A percentile compares a stretch with the other conserved stretches of the same genome.
Conservation (phyloP, 92 coral and sea anemone species). For the Diadumene lineata region DNA sequence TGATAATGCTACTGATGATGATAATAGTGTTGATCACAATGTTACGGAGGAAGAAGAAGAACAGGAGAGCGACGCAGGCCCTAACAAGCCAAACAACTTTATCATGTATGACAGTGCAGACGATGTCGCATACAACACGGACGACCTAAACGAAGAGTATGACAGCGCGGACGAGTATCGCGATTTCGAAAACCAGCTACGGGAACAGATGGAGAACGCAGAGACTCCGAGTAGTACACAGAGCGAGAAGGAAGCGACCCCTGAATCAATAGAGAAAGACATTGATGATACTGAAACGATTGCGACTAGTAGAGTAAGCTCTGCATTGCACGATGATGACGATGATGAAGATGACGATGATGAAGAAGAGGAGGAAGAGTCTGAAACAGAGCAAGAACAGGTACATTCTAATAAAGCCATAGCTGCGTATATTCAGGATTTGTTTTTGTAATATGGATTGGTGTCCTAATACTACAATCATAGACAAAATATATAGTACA, state of each 20-base stretch:
- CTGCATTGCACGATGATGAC: slow-evolving; percentile 21
- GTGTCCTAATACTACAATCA: too few species aligned
- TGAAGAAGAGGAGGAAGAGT: slow-evolving; percentile 61
- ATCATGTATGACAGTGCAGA: slow-evolving; percentile 29
- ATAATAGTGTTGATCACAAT: neutral
- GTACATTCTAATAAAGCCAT: too few species aligned
- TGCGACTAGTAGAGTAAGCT: neutral
- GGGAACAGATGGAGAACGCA: slow-evolving; percentile 35
- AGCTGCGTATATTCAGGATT: too few species aligned
- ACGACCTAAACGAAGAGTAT: slow-evolving; percentile 30
- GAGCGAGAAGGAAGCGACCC: slow-evolving; percentile 19
- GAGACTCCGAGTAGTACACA: slow-evolving; percentile 31
- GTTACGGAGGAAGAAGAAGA: slow-evolving; percentile 6
- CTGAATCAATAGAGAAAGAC: neutral
- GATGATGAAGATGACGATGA: slow-evolving; percentile 52
- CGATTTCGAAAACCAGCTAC: slow-evolving; percentile 18
- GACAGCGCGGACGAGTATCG: slow-evolving; percentile 29
- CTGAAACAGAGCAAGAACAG: slow-evolving; percentile 52
- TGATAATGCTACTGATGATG: neutral
- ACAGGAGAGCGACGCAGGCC: neutral
- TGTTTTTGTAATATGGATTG: too few species aligned
- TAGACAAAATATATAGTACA: too few species aligned
- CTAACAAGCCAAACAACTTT: neutral
- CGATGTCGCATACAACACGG: slow-evolving; percentile 25
- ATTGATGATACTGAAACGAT: slow-evolving; percentile 4